A percentile compares a stretch with the other conserved stretches of the same genome.
These are phyloP conservation scores for Tachysurus fulvidraco DNA, from an alignment of 2,113 vertebrate species.

Conservation along the genomic window DNA sequence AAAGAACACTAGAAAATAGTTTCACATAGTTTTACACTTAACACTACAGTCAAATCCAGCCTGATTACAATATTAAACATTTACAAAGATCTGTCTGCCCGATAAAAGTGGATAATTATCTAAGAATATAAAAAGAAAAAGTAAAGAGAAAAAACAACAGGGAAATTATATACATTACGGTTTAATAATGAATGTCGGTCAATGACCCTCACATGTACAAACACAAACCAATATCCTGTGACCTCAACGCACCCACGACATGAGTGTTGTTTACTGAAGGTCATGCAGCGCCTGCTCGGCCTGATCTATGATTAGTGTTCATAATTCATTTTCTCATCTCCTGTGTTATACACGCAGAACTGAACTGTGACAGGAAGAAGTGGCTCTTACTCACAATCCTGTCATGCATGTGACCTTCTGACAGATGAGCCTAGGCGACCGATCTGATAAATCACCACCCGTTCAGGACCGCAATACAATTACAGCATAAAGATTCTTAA, in stretches of 20 bases:
- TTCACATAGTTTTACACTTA: not conserved
- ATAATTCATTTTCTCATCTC: conserved; percentile 21
- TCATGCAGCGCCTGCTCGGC: not conserved
- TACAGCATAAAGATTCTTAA: not conserved
- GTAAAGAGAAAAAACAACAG: not conserved
- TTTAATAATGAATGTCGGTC: not conserved
- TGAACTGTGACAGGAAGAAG: conserved; percentile 1
- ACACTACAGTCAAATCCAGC: not conserved
- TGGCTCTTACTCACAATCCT: conserved; percentile 22
- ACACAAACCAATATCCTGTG: not conserved
- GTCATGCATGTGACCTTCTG: conserved; percentile 9
- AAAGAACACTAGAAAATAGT: not conserved
- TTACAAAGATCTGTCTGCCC: not conserved
- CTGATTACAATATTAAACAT: not conserved
- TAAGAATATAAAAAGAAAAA: not conserved
- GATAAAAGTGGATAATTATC: not conserved
- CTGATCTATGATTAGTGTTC: conserved; percentile 19
- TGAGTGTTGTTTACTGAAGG: conserved; percentile 10
- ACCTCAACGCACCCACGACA: not conserved
- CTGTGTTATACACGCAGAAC: not conserved
- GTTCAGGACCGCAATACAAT: not conserved
- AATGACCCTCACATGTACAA: not conserved
- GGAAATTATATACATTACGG: not conserved
- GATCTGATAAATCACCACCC: not conserved
- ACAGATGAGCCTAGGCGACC: not conserved